These are phyloP conservation scores for Mormoops blainvillei DNA, from an alignment of 2,113 vertebrate species.

Conservation along the genomic window DNA sequence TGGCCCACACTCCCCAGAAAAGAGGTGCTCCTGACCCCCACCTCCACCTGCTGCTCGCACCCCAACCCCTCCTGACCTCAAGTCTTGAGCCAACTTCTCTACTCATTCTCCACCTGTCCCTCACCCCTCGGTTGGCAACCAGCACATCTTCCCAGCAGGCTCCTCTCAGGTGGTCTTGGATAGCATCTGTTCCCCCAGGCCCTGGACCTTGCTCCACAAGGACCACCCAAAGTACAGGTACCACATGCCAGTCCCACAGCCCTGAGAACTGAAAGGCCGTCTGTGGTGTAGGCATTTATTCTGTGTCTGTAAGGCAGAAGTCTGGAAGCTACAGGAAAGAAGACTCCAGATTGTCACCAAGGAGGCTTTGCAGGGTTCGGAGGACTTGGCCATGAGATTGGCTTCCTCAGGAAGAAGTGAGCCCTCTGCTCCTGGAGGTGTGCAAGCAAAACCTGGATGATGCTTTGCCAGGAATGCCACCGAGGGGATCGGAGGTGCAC, in stretches of 20 bases:
- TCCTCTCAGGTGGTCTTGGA: background rate
- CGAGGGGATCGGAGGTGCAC: background rate
- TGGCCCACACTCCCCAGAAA: background rate
- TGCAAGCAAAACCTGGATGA: rapidly evolving
- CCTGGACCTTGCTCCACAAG: background rate
- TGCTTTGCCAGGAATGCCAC: background rate
- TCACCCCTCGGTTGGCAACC: background rate
- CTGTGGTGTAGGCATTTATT: background rate
- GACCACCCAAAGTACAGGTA: background rate
- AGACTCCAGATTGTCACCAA: background rate
- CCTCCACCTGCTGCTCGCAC: too few relatives aligned
- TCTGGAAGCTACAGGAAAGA: background rate
- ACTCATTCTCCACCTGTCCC: too few relatives aligned
- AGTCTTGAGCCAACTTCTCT: background rate
- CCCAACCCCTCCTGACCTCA: background rate
- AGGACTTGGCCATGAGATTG: background rate
- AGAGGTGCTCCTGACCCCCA: background rate
- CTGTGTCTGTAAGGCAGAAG: background rate
- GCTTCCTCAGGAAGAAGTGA: background rate
- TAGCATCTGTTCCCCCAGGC: too few relatives aligned
- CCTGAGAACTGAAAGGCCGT: background rate
- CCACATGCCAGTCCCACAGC: rapidly evolving
- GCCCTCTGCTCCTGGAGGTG: background rate
- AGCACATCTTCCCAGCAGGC: background rate
- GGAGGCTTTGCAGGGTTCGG: background rate